phyloP scores from a whole-genome alignment of 2,797 vertebrate genomes.

The Phyllotis vaccarum region DNA sequence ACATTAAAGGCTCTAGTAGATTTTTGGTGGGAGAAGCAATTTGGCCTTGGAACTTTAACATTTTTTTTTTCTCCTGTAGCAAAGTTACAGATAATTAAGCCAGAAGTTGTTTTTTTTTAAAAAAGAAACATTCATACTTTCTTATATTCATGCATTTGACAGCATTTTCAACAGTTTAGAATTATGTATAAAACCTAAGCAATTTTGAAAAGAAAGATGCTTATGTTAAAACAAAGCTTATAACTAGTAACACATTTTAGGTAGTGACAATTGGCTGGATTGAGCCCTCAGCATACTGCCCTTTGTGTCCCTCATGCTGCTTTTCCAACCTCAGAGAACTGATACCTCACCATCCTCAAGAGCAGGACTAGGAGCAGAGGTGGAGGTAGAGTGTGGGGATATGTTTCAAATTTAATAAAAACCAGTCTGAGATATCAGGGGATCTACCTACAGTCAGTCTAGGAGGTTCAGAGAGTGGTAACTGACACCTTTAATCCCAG shows the following conservation, averaged over 20 bases:
- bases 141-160: slow-evolving; percentile 22
- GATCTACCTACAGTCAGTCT: too few relatives aligned
- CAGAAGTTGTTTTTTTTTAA: not conserved
- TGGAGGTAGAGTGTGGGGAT: too few relatives aligned
- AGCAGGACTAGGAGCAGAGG: not conserved
- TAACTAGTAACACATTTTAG: slow-evolving; percentile 61
- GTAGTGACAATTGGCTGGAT: not conserved
- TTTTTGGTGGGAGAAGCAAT: slow-evolving; percentile 24
- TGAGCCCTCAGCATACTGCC: fast-evolving
- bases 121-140: slow-evolving; percentile 53
- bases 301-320: fast-evolving
- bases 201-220: slow-evolving; percentile 48
- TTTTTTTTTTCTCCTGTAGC: slow-evolving; percentile 57
- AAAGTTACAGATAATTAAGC: slow-evolving; percentile 60
- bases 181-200: slow-evolving; percentile 60
- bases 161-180: slow-evolving; percentile 67
- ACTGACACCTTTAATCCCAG: too few relatives aligned
- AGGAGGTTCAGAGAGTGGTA: too few relatives aligned
- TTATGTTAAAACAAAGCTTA: slow-evolving; percentile 60
- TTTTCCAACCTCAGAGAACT: fast-evolving
- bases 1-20: slow-evolving; percentile 16
- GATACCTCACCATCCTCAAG: fast-evolving
- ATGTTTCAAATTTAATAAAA: too few relatives aligned
- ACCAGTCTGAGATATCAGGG: too few relatives aligned
- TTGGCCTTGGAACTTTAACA: not conserved